Evolutionary conservation across 2,113 vertebrate species (phyloP).

Genomic region (Spermophilus dauricus): DNA sequence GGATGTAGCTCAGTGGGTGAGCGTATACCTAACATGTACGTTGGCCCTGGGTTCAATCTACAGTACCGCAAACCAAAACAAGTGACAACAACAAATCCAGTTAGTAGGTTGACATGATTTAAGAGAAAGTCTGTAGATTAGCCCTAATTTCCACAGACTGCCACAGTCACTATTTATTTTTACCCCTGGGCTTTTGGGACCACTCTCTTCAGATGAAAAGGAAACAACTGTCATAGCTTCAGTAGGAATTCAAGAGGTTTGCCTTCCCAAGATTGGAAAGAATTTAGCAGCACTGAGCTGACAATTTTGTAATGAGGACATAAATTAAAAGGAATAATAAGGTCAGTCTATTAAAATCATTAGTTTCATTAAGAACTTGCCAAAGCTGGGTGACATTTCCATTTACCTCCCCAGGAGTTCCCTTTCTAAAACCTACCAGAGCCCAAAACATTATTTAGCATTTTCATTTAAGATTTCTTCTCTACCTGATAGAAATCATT

Average conservation of each 20-base stretch:
- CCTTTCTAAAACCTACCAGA: slow-evolving; percentile 50
- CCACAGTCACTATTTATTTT: neutral
- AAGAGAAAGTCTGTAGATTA: neutral
- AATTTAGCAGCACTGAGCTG: slow-evolving; percentile 61
- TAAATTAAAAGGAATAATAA: slow-evolving; percentile 73
- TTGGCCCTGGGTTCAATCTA: too few relatives aligned
- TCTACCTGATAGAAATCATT: slow-evolving; percentile 45
- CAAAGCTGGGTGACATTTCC: slow-evolving; percentile 63
- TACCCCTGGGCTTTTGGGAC: neutral
- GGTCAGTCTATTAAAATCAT: slow-evolving; percentile 74
- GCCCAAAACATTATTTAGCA: slow-evolving; percentile 51
- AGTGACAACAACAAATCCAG: neutral
- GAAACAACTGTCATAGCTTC: neutral
- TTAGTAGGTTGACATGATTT: neutral
- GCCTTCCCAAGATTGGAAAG: slow-evolving; percentile 16
- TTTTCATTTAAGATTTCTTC: slow-evolving; percentile 72
- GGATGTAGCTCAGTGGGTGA: too few relatives aligned
- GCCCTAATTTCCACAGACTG: neutral
- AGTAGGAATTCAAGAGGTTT: slow-evolving; percentile 18
- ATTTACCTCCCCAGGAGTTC: slow-evolving; percentile 64
- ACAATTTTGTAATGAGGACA: slow-evolving; percentile 63
- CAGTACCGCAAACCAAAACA: too few relatives aligned
- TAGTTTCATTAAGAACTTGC: slow-evolving; percentile 76
- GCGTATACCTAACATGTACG: too few relatives aligned
- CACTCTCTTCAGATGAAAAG: slow-evolving; percentile 25